These are phyloP conservation scores for Champsocephalus gunnari DNA, from an alignment of 2,797 vertebrate genomes.

Conservation along the genomic window DNA sequence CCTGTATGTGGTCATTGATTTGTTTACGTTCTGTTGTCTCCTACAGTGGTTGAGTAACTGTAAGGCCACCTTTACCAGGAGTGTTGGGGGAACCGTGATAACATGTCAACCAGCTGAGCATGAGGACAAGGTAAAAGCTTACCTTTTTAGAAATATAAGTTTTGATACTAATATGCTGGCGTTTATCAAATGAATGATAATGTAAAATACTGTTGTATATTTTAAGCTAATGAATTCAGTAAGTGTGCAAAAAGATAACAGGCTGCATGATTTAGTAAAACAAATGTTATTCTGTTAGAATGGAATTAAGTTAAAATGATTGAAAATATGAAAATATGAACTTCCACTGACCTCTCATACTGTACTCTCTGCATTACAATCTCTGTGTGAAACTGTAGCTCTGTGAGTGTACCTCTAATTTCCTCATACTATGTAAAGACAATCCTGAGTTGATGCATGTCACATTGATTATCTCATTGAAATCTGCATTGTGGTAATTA, in stretches of 20 bases:
- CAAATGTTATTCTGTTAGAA: not conserved
- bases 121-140: constrained; percentile 91
- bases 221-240: constrained; percentile 12
- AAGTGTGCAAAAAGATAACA: not conserved
- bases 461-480: constrained; percentile 55
- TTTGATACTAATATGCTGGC: constrained; percentile 4
- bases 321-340: constrained; percentile 47
- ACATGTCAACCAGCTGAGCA: constrained; percentile 91
- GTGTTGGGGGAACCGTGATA: constrained; percentile 87
- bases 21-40: constrained; percentile 6
- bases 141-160: not conserved
- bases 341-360: constrained; percentile 75
- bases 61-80: constrained; percentile 91
- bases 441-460: constrained; percentile 56
- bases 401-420: constrained; percentile 84
- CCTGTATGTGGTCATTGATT: not conserved
- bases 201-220: constrained; percentile 26
- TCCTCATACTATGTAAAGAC: constrained; percentile 56
- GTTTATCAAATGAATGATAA: not conserved
- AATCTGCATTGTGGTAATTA: constrained; percentile 51
- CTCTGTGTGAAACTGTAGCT: constrained; percentile 82
- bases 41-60: constrained; percentile 94
- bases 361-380: constrained; percentile 78
- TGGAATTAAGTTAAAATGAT: constrained; percentile 13
- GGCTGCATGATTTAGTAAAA: not conserved